phyloP scores from a whole-genome alignment of 2,888 invertebrate species.

The Volucella inanis region DNA sequence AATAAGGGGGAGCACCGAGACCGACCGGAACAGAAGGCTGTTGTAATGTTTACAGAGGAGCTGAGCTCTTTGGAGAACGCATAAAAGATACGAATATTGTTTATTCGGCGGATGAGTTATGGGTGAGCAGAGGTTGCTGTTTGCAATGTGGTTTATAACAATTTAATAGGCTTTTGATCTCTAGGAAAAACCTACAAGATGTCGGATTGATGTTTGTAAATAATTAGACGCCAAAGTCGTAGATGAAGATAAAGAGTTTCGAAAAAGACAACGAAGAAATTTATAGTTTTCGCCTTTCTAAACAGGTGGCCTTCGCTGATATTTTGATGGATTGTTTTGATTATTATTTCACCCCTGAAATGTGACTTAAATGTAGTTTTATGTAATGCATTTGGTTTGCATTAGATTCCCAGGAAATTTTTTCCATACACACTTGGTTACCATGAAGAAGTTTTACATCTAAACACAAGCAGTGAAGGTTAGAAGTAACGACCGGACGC shows the following conservation, averaged over 20 bases:
- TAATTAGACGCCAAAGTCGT: conserved; percentile 39
- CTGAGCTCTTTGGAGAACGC: conserved; percentile 7
- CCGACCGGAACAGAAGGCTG: conserved; percentile 58
- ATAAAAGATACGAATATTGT: conserved; percentile 25
- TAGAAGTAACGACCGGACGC: too few species aligned
- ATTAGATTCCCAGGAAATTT: neutral
- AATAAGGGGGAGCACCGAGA: conserved; percentile 35
- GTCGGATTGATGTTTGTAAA: conserved; percentile 57
- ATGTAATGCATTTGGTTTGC: conserved; percentile 18
- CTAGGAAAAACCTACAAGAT: conserved; percentile 45
- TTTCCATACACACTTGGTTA: too few species aligned
- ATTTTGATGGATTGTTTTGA: conserved; percentile 7
- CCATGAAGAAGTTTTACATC: too few species aligned
- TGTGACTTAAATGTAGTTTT: conserved; percentile 15
- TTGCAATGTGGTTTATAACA: conserved; percentile 61
- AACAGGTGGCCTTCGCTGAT: conserved; percentile 25
- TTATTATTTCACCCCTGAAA: conserved; percentile 13
- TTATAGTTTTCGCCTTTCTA: conserved; percentile 7
- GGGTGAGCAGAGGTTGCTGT: conserved; percentile 46
- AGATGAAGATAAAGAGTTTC: neutral
- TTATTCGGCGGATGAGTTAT: conserved; percentile 64
- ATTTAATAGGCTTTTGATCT: conserved; percentile 69
- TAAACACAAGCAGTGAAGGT: too few species aligned
- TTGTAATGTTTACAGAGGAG: conserved; percentile 63
- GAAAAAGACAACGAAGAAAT: conserved; percentile 7